A percentile compares a stretch with the other conserved stretches of the same genome.
Evolutionary conservation across 2,113 vertebrate species (phyloP).

Genomic region (Archilochus colubris): DNA sequence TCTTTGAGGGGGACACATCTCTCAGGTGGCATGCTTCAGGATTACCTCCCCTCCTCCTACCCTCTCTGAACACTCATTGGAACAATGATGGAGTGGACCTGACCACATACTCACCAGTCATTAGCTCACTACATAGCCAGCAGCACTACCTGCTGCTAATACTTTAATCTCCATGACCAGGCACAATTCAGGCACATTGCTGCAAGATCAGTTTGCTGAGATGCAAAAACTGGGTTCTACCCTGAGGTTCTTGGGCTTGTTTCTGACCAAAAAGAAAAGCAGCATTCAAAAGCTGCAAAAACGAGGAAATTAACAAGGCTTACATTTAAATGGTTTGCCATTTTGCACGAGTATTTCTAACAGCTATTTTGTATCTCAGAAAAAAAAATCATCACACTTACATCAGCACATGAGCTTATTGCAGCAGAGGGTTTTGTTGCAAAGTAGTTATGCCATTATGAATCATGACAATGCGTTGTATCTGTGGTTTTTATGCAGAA

Average conservation of each 20-base stretch:
- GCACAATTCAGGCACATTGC: not conserved
- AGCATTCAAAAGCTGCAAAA: not conserved
- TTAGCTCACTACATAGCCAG: not conserved
- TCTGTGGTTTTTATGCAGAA: not conserved
- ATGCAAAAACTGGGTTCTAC: not conserved
- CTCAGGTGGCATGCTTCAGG: not conserved
- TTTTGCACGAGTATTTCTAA: not conserved
- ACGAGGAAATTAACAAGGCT: not conserved
- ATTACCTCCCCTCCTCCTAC: not conserved
- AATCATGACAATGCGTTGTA: not conserved
- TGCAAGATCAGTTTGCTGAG: not conserved
- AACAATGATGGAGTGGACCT: not conserved
- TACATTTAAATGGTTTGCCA: constrained; percentile 7
- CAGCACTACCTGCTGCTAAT: not conserved
- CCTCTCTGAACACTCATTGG: not conserved
- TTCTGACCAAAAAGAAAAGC: not conserved
- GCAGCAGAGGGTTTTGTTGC: not conserved
- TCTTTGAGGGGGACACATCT: not conserved
- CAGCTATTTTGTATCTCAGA: not conserved
- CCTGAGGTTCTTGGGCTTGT: not conserved
- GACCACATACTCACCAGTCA: not conserved
- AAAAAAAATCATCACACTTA: not conserved
- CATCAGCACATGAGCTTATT: not conserved
- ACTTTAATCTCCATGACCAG: not conserved
- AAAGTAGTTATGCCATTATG: not conserved